These are phyloP conservation scores for Trichogramma pretiosum DNA, from an alignment of 1,140 invertebrate species.

Conservation along the genomic window DNA sequence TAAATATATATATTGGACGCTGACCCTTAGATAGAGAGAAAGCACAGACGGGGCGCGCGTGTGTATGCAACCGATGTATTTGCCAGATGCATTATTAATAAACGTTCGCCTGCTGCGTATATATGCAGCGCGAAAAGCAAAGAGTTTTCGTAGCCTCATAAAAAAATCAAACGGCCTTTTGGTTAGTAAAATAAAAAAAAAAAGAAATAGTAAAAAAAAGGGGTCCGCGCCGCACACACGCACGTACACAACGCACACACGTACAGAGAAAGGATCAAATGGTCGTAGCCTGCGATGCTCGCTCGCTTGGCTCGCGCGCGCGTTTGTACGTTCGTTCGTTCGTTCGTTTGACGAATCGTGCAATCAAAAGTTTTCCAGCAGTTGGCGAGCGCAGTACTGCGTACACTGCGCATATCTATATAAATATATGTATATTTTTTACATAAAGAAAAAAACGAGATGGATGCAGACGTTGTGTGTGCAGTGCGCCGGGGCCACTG, in stretches of 20 bases:
- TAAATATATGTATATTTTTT: too few relatives aligned
- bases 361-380: slow-evolving; percentile 33
- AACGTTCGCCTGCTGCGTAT: neutral
- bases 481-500: too few relatives aligned
- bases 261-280: neutral
- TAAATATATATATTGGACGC: too few relatives aligned
- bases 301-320: neutral
- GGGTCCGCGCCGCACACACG: slow-evolving; percentile 4
- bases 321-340: too few relatives aligned
- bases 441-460: too few relatives aligned
- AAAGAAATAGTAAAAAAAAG: too few relatives aligned
- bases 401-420: too few relatives aligned
- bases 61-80: neutral
- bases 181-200: slow-evolving; percentile 18
- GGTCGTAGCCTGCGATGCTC: too few relatives aligned
- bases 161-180: slow-evolving; percentile 20
- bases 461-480: too few relatives aligned
- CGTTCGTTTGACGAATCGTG: slow-evolving; percentile 33
- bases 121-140: neutral
- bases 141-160: slow-evolving; percentile 16
- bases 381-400: slow-evolving; percentile 15
- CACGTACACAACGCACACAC: too few relatives aligned
- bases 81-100: slow-evolving; percentile 16
- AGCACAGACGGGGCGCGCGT: too few relatives aligned
- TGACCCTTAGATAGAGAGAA: too few relatives aligned